These are phyloP conservation scores for Calliphora vomitoria DNA, from an alignment of 2,888 invertebrate genomes.

Conservation along the genomic window DNA sequence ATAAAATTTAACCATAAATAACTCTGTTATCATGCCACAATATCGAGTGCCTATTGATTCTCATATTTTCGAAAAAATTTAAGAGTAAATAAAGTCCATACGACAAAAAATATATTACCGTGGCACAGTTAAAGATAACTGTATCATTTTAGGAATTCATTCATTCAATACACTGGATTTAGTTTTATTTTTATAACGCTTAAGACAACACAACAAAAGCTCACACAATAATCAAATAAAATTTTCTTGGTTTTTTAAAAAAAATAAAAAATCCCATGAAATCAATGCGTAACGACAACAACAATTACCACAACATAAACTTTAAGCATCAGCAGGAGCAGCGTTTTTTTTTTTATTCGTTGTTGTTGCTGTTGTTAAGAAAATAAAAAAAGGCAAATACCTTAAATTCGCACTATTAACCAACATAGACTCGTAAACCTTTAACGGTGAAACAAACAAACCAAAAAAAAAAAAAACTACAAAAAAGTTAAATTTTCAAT, in stretches of 20 bases:
- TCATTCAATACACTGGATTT: neutral
- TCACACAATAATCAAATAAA: constrained; percentile 44
- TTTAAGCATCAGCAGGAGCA: constrained; percentile 4
- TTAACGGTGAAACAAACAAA: constrained; percentile 52
- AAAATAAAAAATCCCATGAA: constrained; percentile 56
- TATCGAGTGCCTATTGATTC: too few relatives aligned
- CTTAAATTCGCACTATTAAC: constrained; percentile 73
- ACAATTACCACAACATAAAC: constrained; percentile 24
- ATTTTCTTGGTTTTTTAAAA: constrained; percentile 23
- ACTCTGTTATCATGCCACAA: too few relatives aligned
- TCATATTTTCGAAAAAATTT: too few relatives aligned
- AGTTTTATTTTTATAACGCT: constrained; percentile 7
- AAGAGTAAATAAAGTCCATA: too few relatives aligned
- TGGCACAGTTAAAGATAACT: neutral
- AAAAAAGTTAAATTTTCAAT: constrained; percentile 62
- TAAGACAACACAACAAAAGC: constrained; percentile 16
- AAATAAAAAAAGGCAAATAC: constrained; percentile 39
- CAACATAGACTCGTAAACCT: constrained; percentile 54
- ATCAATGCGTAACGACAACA: constrained; percentile 63
- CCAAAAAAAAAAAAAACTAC: neutral
- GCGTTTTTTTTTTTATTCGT: neutral
- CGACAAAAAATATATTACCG: too few relatives aligned
- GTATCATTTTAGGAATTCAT: neutral
- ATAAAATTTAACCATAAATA: too few relatives aligned
- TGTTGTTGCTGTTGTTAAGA: neutral